Evolutionary conservation across 1,140 invertebrate species (phyloP).

Genomic region (Apolygus lucorum): DNA sequence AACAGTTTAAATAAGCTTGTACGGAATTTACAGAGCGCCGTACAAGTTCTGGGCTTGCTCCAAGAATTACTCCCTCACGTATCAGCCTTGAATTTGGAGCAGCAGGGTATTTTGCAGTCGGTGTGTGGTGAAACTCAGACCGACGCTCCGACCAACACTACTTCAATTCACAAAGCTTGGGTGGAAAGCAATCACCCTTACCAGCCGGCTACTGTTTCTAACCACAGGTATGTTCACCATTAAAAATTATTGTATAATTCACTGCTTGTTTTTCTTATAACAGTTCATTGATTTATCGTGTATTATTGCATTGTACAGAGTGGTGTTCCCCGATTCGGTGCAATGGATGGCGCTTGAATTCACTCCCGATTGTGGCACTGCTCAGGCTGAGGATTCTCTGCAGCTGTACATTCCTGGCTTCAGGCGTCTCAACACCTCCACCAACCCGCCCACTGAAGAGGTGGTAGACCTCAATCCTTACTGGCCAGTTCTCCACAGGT

Average conservation of each 20-base stretch:
- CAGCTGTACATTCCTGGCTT: conserved; percentile 69
- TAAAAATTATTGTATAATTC: no score
- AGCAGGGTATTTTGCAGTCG: conserved; percentile 36
- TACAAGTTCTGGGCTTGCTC: conserved; percentile 81
- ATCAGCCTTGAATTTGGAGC: conserved; percentile 67
- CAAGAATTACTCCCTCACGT: conserved; percentile 86
- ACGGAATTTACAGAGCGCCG: conserved; percentile 56
- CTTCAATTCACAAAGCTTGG: conserved; percentile 79
- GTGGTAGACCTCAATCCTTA: conserved; percentile 40
- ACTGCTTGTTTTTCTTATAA: no score
- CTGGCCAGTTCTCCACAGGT: conserved; percentile 64
- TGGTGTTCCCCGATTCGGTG: conserved; percentile 77
- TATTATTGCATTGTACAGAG: conserved; percentile 45
- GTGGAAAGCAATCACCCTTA: conserved; percentile 97
- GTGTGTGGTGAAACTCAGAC: conserved; percentile 21
- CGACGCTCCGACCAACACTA: conserved; percentile 44
- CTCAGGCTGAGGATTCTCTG: conserved; percentile 86
- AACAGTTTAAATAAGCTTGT: no score
- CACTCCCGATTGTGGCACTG: conserved; percentile 82
- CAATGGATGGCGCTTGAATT: conserved; percentile 91
- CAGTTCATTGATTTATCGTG: background rate
- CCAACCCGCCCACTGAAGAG: conserved; percentile 14
- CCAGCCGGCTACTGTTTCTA: conserved; percentile 76
- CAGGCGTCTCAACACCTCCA: background rate
- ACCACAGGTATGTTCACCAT: conserved; percentile 73